Evolutionary conservation across 1,140 invertebrate genomes (phyloP).

Genomic region (Drosophila neocordata): DNA sequence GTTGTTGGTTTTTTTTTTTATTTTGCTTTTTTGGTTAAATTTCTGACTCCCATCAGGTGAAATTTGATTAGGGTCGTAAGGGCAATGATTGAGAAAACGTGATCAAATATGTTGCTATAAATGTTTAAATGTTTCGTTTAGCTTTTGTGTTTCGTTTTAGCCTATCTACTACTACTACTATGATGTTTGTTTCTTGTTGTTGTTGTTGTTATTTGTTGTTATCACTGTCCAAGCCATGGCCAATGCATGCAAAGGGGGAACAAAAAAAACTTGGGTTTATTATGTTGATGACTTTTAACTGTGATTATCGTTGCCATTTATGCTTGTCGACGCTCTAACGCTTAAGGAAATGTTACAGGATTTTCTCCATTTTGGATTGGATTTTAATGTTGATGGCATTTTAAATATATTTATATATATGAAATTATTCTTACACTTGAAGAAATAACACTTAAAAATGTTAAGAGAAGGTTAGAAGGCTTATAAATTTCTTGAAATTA

Average conservation of each 20-base stretch:
- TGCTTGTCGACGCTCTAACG: slow-evolving; percentile 58
- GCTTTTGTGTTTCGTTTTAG: slow-evolving; percentile 38
- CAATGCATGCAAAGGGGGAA: slow-evolving; percentile 62
- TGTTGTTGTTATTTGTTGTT: slow-evolving; percentile 5
- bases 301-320: slow-evolving; percentile 74
- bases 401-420: slow-evolving; percentile 11
- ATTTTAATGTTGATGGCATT: neutral
- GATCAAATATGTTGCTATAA: slow-evolving; percentile 81
- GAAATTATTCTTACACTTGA: no score
- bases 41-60: slow-evolving; percentile 74
- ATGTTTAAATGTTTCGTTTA: slow-evolving; percentile 77
- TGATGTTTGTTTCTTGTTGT: slow-evolving; percentile 9
- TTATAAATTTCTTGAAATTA: no score
- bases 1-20: slow-evolving; percentile 10
- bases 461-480: no score
- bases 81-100: slow-evolving; percentile 81
- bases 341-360: slow-evolving; percentile 41
- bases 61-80: slow-evolving; percentile 81
- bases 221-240: neutral
- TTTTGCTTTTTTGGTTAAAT: slow-evolving; percentile 60
- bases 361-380: slow-evolving; percentile 19
- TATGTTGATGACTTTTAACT: slow-evolving; percentile 78
- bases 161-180: slow-evolving; percentile 46
- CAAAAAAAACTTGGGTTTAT: slow-evolving; percentile 73
- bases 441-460: no score